Evolutionary conservation across 2,797 vertebrate genomes (phyloP), one percentile per base, ranked within the genome.

Genomic region (Acanthopagrus latus): DNA sequence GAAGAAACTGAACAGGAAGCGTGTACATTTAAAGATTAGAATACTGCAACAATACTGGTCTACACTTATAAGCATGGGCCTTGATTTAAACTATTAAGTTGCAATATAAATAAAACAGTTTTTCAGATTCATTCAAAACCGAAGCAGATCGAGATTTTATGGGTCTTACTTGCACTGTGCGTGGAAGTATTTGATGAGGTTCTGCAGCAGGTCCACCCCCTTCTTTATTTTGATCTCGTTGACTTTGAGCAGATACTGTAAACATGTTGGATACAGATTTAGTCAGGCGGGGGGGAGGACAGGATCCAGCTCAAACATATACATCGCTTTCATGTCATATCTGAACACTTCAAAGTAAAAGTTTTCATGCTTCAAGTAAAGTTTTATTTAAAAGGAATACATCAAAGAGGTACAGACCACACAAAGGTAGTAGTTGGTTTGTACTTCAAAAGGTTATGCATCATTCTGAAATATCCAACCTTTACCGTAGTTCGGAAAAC

Each of bases 181-280:
- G 2, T 99, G 98, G 91, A 99, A 99, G 89, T 99, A 99, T 82
- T 99, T 99, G 93, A 99, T 99, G 90, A 99, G 95, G 88, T 99
- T 99, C 93, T 99, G 98, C 88, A 99, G 96, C 77, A 99, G 95
- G 88, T 99, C 98, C 81, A 99, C 98, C 57, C 98, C 98, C 88
- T 99, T 99, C 91, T 99, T 99, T 88, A 99, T 97, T 94, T 99
- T 99, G 92, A 99, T 99, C 95, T 99, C 98, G 52, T 99, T 99
- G 88, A 99, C 98, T 96, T 99, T 99, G 93, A 99, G 96, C 60
- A 99, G 95, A 88, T 99, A 99, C 98, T 99, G 94, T 89, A 83
- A 93, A 78, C 50, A 76, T n/a, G 76, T 52, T 33, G 54, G 84
- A 73, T 17, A 74, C 38, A 80, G 58, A 83, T 68, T 66, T 20